These are phyloP conservation scores for Malurus alboscapulatus DNA, from an alignment of 2,113 vertebrate genomes.

Conservation along the genomic window DNA sequence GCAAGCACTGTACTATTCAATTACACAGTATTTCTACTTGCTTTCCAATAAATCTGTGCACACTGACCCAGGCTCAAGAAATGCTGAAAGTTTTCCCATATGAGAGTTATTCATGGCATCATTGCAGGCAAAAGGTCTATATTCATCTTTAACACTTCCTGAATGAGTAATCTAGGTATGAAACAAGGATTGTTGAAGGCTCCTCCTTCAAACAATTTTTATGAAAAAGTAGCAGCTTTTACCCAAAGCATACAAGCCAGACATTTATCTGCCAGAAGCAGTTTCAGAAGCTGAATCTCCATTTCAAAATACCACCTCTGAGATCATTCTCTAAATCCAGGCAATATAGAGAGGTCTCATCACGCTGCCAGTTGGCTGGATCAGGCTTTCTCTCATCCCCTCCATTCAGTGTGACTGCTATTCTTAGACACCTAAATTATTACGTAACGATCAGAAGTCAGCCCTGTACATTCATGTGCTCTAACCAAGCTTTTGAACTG, in stretches of 20 bases:
- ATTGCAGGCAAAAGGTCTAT: not conserved
- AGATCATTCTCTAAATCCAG: conserved; percentile 41
- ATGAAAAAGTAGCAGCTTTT: not conserved
- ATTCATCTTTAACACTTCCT: not conserved
- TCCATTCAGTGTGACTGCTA: not conserved
- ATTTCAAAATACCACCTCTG: conserved; percentile 7
- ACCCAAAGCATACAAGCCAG: not conserved
- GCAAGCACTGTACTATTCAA: not conserved
- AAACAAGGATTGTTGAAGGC: not conserved
- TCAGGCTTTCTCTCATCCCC: not conserved
- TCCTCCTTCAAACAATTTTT: not conserved
- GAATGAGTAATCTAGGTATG: not conserved
- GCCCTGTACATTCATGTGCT: not conserved
- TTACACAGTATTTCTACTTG: not conserved
- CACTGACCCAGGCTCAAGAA: not conserved
- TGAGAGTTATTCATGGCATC: not conserved
- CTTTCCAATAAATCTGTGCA: not conserved
- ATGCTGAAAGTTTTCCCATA: not conserved
- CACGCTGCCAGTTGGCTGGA: conserved; percentile 13
- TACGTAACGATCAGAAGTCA: not conserved
- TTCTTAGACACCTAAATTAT: conserved; percentile 31
- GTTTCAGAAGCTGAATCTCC: conserved; percentile 7
- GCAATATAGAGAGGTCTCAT: not conserved
- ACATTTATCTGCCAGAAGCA: not conserved
- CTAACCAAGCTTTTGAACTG: not conserved